A percentile compares a stretch with the other conserved stretches of the same genome.
Evolutionary conservation across 1,140 invertebrate genomes (phyloP).

Genomic region (Drosophila suzukii): DNA sequence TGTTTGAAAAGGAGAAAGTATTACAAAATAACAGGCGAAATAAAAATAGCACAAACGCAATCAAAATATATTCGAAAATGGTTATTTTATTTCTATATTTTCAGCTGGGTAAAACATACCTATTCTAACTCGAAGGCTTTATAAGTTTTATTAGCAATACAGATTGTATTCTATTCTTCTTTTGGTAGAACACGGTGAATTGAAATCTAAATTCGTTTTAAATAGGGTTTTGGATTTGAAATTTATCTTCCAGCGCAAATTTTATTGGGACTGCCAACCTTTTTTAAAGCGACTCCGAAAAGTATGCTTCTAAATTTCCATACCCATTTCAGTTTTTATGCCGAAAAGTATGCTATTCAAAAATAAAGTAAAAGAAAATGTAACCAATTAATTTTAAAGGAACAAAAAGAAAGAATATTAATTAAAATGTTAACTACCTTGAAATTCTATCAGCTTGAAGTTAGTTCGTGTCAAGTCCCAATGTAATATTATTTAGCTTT

Average conservation of each 20-base stretch:
- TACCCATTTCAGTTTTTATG: background rate
- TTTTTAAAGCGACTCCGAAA: background rate
- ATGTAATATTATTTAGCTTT: no score
- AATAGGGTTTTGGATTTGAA: background rate
- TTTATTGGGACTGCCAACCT: slow-evolving; percentile 3
- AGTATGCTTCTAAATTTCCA: slow-evolving; percentile 7
- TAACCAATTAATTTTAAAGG: no score
- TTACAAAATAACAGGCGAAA: slow-evolving; percentile 46
- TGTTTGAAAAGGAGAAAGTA: slow-evolving; percentile 49
- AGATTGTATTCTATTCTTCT: no score
- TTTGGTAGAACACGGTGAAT: no score
- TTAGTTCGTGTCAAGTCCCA: no score
- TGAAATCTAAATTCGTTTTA: no score
- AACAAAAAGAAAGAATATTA: no score
- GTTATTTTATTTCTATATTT: background rate
- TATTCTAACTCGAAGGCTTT: background rate
- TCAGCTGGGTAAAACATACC: background rate
- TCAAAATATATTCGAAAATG: slow-evolving; percentile 12
- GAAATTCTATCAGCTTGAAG: no score
- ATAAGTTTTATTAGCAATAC: no score
- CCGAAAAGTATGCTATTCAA: background rate
- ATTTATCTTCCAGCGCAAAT: background rate
- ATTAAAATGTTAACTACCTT: no score
- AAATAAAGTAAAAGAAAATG: background rate
- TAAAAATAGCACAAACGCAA: slow-evolving; percentile 56